Conservation (phyloP, 2,797 vertebrate species). For the Myotis myotis region DNA sequence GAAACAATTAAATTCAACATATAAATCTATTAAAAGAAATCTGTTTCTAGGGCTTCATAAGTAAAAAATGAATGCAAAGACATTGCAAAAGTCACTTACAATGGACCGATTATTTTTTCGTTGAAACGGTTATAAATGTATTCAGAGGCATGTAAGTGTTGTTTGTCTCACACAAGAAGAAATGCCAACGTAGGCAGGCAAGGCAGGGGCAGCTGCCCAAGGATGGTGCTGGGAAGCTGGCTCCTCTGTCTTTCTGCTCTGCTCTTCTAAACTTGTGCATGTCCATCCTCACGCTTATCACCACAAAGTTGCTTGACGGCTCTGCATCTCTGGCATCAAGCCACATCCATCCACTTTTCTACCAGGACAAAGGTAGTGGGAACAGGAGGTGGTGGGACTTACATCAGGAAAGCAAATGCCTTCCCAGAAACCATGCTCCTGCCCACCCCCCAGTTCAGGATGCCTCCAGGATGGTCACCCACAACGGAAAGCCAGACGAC, state of each 20-base stretch:
- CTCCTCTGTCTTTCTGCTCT: not conserved
- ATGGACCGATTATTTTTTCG: not conserved
- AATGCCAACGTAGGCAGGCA: not conserved
- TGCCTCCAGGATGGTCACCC: not conserved
- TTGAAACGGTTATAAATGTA: not conserved
- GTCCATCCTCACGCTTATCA: not conserved
- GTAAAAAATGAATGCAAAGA: constrained; percentile 31
- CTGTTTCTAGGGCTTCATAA: not conserved
- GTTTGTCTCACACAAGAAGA: not conserved
- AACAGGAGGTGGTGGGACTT: not conserved
- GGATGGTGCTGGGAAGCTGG: rapidly evolving
- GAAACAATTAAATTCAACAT: constrained; percentile 26
- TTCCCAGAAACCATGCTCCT: not conserved
- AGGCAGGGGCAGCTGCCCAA: not conserved
- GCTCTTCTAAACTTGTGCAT: not conserved
- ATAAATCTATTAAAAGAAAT: constrained; percentile 15
- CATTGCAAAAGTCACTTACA: not conserved
- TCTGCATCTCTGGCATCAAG: not conserved
- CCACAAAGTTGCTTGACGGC: not conserved
- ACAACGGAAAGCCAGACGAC: not conserved
- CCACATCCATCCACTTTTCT: not conserved
- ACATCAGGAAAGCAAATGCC: not conserved
- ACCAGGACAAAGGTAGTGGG: not conserved
- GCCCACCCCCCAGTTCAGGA: not conserved
- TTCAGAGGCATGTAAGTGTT: not conserved